Base-by-base conservation (phyloP, 1,140 invertebrate species). In the Megalopta genalis region DNA sequence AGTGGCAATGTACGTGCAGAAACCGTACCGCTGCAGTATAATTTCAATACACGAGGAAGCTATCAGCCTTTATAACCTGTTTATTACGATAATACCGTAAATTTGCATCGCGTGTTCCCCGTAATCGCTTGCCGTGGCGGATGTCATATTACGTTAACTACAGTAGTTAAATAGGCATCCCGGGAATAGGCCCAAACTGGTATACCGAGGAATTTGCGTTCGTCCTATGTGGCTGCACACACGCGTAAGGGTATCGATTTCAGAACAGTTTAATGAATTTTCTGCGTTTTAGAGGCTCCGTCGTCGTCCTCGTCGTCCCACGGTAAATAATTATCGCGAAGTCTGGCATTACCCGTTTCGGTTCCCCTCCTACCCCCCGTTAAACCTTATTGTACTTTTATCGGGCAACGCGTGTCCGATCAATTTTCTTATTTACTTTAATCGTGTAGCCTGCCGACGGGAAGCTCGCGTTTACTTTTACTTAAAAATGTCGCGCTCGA, bases 41-140 rank as follows among this genome's bases (percentile, higher is more conserved):
- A 87, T 87, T 88, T 87, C 84, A 86, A 84, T 85, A 84, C 83
- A 80, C 84, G 79, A 88, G 83, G 84, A 87, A 88, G 81, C 87
- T 88, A 88, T 88, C 88, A 80, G 71, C 78, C 87, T 88, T 90
- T 87, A 87, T 88, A 90, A 90, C 89, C 89, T 89, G 89, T 90
- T 90, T 88, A 90, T 90, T 86, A 90, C 88, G 85, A 90, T 90
- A 89, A 89, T 89, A 82, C 89, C 85, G 82, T 86, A 84, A 87
- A 86, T 90, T 88, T 90, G 86, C 88, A 88, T 89, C 84, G 82
- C 86, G 79, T 87, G 87, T 88, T 88, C 80, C 63, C 83, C 73
- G 78, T 85, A 84, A 88, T 84, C 87, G 83, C 66, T 81, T 73
- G 85, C 79, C 83, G 66, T 77, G 81, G 82, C 80, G 86, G 82